A percentile compares a stretch with the other conserved stretches of the same genome.
Evolutionary conservation across 2,797 vertebrate species (phyloP).

Genomic region (Aselliscus stoliczkanus): DNA sequence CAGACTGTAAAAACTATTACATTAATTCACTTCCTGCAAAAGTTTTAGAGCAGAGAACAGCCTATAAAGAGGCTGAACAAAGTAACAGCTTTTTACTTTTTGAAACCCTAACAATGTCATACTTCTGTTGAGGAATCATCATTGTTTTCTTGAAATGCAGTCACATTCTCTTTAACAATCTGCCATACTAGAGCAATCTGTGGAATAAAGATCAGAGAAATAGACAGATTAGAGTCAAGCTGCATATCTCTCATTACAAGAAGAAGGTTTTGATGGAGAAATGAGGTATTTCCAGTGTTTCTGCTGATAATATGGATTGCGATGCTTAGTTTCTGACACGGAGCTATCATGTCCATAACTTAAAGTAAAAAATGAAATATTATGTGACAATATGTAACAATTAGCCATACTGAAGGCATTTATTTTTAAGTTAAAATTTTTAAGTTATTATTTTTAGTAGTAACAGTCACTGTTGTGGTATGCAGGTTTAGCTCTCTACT

Average conservation of each 20-base stretch:
- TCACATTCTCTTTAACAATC: not conserved
- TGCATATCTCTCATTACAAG: not conserved
- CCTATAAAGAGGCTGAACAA: not conserved
- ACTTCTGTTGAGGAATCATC: not conserved
- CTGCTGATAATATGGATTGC: slow-evolving; percentile 43
- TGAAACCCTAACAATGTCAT: not conserved
- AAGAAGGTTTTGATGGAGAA: slow-evolving; percentile 17
- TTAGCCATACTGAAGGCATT: slow-evolving; percentile 41
- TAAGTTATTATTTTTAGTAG: not conserved
- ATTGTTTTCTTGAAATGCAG: slow-evolving; percentile 15
- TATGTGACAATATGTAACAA: slow-evolving; percentile 63
- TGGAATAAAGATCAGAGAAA: not conserved
- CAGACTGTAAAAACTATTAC: slow-evolving; percentile 78
- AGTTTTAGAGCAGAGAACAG: slow-evolving; percentile 64
- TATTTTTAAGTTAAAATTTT: not conserved
- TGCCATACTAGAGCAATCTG: not conserved
- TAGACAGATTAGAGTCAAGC: slow-evolving; percentile 14
- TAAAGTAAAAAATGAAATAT: slow-evolving; percentile 58
- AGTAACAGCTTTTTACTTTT: slow-evolving; percentile 36
- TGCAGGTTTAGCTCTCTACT: not conserved
- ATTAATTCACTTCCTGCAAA: slow-evolving; percentile 70
- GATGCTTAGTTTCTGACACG: slow-evolving; percentile 60
- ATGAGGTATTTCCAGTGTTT: not conserved
- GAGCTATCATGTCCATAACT: slow-evolving; percentile 20
- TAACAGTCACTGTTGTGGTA: not conserved